These are phyloP conservation scores for Chymomyza fuscimana DNA, from an alignment of 2,888 invertebrate genomes.

Conservation along the genomic window DNA sequence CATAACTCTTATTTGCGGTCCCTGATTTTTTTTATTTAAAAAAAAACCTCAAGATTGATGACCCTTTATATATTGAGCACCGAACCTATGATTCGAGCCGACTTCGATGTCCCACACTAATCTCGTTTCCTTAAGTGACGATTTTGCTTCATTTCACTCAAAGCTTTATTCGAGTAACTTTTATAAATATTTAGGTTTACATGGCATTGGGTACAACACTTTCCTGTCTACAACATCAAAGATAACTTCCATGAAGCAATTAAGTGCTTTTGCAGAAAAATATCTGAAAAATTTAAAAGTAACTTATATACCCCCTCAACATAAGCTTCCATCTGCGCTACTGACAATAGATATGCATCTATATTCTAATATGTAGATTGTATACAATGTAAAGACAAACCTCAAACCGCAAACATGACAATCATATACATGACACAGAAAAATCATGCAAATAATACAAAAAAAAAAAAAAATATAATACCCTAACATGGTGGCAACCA, in stretches of 20 bases:
- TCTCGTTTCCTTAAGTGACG: too few species aligned
- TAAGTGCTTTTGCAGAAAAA: too few species aligned
- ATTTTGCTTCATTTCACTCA: too few species aligned
- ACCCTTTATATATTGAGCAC: too few species aligned
- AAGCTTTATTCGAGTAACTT: too few species aligned
- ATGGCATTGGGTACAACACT: too few species aligned
- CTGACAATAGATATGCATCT: background rate
- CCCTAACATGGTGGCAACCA: slow-evolving; percentile 26
- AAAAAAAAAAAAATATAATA: background rate
- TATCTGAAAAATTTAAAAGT: background rate
- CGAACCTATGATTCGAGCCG: too few species aligned
- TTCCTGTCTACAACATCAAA: background rate
- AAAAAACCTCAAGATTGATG: too few species aligned
- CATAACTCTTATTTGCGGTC: too few species aligned
- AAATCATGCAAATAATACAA: slow-evolving; percentile 18
- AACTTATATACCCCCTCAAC: background rate
- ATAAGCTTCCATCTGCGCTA: background rate
- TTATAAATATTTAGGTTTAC: too few species aligned
- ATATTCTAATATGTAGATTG: background rate
- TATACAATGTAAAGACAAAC: slow-evolving; percentile 21
- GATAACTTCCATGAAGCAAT: background rate
- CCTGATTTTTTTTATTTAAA: too few species aligned
- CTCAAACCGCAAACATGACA: slow-evolving; percentile 52
- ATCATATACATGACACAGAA: slow-evolving; percentile 41
- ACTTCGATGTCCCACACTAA: too few species aligned